A percentile compares a stretch with the other conserved stretches of the same genome.
Conservation (phyloP, 2,797 vertebrate genomes). For the Taenioides sp. region DNA sequence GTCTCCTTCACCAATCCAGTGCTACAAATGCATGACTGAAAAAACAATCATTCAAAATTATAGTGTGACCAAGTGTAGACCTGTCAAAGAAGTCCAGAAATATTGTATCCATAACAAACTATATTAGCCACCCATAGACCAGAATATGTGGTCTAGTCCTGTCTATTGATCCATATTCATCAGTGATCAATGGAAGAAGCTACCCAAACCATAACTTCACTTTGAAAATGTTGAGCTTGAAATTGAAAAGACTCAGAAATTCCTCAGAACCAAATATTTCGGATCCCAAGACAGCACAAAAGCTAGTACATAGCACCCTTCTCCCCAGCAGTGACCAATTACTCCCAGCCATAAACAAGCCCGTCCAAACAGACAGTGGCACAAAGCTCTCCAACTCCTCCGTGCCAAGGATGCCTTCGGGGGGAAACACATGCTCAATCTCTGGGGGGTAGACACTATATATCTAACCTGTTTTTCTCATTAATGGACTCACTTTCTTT, state of each 20-base stretch:
- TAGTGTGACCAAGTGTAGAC: no score
- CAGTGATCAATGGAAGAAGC: background rate
- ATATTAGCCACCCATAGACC: background rate
- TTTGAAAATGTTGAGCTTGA: background rate
- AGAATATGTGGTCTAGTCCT: background rate
- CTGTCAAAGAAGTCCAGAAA: no score
- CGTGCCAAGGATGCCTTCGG: conserved; percentile 11
- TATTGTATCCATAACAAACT: no score
- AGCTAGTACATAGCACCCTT: conserved; percentile 6
- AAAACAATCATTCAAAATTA: no score
- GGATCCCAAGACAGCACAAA: background rate
- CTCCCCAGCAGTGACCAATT: conserved; percentile 33
- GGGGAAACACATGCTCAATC: conserved; percentile 34
- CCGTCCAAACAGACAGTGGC: conserved; percentile 26
- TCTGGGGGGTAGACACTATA: background rate
- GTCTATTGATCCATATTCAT: background rate
- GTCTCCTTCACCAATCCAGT: background rate
- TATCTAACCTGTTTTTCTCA: background rate
- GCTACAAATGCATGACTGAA: no score
- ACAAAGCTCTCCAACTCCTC: conserved; percentile 22
- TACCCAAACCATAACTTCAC: background rate
- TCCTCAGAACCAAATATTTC: background rate
- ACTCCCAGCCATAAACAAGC: conserved; percentile 13
- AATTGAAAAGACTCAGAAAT: no score
- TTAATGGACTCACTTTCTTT: conserved; percentile 23